Conservation (phyloP, 2,888 invertebrate species). For the Athalia cordata region DNA sequence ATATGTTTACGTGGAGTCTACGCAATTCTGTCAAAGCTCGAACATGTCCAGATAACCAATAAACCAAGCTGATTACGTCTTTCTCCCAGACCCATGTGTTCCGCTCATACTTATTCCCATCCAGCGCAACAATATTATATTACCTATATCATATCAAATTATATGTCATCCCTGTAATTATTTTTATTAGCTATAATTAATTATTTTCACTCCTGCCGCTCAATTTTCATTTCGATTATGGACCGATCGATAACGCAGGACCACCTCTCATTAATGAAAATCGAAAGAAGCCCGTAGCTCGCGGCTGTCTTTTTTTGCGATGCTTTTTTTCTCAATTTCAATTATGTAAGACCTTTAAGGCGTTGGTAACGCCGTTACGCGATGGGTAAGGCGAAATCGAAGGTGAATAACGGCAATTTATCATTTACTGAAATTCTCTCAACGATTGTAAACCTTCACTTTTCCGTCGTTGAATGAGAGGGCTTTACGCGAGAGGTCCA, state of each 20-base stretch:
- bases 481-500: slow-evolving; percentile 46
- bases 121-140: too few species aligned
- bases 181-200: neutral
- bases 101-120: too few species aligned
- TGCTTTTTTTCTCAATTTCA: too few species aligned
- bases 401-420: slow-evolving; percentile 48
- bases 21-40: too few species aligned
- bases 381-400: slow-evolving; percentile 25
- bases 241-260: neutral
- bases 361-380: neutral
- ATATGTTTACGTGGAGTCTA: too few species aligned
- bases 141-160: neutral
- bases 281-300: neutral
- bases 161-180: neutral
- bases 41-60: too few species aligned
- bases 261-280: neutral
- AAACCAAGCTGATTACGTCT: too few species aligned
- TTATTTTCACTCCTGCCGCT: neutral
- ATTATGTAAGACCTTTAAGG: too few species aligned
- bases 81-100: too few species aligned
- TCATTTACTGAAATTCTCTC: slow-evolving; percentile 49
- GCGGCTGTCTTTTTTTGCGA: neutral
- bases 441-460: slow-evolving; percentile 42
- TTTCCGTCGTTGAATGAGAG: slow-evolving; percentile 49
- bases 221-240: neutral